Conservation (phyloP, 2,113 vertebrate species). For the Thermophis baileyi region DNA sequence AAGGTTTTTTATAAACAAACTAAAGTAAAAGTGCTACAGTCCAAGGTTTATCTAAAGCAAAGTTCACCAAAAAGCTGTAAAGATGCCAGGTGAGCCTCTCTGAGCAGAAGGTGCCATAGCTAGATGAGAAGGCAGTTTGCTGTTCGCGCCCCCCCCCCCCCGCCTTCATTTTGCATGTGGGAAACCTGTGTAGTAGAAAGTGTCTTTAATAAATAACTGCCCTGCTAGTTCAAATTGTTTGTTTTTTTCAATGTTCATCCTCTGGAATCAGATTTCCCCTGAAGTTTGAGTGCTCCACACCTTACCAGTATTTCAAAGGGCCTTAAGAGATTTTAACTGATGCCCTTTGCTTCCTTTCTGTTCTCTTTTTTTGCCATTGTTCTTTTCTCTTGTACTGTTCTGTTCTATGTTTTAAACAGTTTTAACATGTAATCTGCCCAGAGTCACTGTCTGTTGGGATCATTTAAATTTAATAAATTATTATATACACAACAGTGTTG, state of each 20-base stretch:
- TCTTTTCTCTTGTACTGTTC: neutral
- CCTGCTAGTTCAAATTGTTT: neutral
- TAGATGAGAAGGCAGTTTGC: neutral
- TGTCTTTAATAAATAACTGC: neutral
- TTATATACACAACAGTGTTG: neutral
- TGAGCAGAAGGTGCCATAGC: neutral
- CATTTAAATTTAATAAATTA: neutral
- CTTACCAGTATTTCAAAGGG: neutral
- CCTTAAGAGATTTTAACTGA: neutral
- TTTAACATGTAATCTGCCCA: neutral
- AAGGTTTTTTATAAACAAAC: neutral
- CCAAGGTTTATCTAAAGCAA: neutral
- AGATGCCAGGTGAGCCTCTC: neutral
- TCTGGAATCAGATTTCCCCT: neutral
- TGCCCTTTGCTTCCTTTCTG: neutral
- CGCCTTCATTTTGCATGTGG: neutral
- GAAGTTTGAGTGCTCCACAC: neutral
- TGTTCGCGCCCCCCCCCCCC: fast-evolving
- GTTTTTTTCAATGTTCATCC: neutral
- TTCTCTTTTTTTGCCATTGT: neutral
- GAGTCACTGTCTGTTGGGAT: neutral
- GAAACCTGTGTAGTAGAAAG: neutral
- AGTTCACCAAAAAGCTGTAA: neutral
- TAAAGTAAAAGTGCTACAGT: neutral
- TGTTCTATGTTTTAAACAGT: neutral